These are phyloP conservation scores for Hylia prasina DNA, from an alignment of 2,113 vertebrate species.

Conservation along the genomic window DNA sequence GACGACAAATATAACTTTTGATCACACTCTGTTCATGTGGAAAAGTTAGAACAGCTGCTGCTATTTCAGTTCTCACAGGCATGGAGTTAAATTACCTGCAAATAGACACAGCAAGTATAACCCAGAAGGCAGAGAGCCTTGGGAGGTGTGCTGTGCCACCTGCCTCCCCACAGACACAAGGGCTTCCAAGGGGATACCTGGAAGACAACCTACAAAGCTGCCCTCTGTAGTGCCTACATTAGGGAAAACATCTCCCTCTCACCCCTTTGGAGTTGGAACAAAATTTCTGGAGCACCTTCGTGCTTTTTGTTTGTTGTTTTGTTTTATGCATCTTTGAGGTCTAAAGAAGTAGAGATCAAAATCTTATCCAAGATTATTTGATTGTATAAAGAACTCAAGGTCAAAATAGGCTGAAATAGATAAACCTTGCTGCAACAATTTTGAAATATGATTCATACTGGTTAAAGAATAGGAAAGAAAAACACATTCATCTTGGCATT, in stretches of 20 bases:
- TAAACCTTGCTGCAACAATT: background rate
- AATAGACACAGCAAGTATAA: background rate
- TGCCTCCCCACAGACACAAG: background rate
- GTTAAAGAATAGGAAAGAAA: background rate
- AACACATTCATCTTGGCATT: background rate
- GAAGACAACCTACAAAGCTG: background rate
- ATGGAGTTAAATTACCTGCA: background rate
- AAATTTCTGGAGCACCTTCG: background rate
- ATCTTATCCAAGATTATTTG: background rate
- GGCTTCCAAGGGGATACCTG: background rate
- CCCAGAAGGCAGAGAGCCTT: background rate
- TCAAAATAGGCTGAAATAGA: background rate
- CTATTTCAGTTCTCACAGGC: background rate
- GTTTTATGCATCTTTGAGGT: background rate
- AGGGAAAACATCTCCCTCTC: background rate
- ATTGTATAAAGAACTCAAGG: background rate
- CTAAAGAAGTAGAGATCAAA: background rate
- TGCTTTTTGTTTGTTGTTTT: background rate
- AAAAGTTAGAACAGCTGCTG: constrained; percentile 37
- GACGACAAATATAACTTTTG: constrained; percentile 25
- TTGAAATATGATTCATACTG: background rate
- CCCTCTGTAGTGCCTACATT: background rate
- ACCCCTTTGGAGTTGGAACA: background rate
- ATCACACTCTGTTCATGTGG: background rate
- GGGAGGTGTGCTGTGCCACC: background rate